Evolutionary conservation across 1,140 invertebrate species (phyloP), one percentile per base, ranked within the genome.

Genomic region (Brachystomella parvula): DNA sequence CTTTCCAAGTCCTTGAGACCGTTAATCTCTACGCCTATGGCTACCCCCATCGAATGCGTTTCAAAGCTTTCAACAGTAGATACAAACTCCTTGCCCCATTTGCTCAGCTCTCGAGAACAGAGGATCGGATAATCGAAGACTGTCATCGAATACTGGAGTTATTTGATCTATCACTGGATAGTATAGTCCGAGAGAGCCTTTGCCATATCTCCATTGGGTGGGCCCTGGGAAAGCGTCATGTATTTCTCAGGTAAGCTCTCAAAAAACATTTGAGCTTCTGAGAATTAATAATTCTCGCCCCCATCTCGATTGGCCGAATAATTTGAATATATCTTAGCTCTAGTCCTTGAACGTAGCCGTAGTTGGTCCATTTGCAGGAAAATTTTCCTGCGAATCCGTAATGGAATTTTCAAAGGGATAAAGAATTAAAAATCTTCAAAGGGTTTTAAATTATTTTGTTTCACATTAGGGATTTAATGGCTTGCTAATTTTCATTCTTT

Each of bases 41-140:
- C 12, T 94, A 91, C 77, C 92, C 93, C 3, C 93, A 96, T 78
- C 83, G 94, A 69, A 94, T 96, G 90, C 83, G 92, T 30, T 96
- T 94, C 78, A 93, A 92, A 77, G 89, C 90, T n/a, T 96, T 96
- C 78, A 90, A 89, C 76, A 81, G 84, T 1, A 82, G 92, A 28
- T 96, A 96, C 77, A 82, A 87, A 66, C 81, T 91, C 69, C 80
- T 95, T 35, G 89, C 87, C 3, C 87, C 88, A 32, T 90, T 89
- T 75, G 83, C 85, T 56, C 83, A 86, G 67, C 75, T 92, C 17
- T 81, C 86, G 21, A 80, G 89, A 6, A 82, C 82, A n/a, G 89
- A 92, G 74, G 89, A 92, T 62, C 88, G 89, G 75, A 85, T 86
- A 0, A 82, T 86, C 15, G 89, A 91, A 73, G 89, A 92, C 74